A percentile compares a stretch with the other conserved stretches of the same genome.
phyloP scores from a whole-genome alignment of 2,113 vertebrate species.

The Aptenodytes forsteri region DNA sequence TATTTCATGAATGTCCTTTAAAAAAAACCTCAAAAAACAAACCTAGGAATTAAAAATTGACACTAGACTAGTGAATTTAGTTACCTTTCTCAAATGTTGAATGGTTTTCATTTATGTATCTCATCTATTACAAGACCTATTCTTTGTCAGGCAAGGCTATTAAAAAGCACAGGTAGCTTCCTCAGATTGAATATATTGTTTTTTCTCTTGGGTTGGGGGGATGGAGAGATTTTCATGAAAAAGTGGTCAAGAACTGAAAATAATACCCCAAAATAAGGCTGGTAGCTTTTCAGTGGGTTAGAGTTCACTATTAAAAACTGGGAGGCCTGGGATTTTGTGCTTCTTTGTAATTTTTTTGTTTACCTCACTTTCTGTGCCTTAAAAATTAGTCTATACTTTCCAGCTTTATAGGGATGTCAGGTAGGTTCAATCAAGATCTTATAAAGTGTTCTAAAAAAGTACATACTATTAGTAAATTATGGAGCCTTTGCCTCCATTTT shows the following conservation, averaged over 20 bases:
- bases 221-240: background rate
- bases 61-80: slow-evolving; percentile 18
- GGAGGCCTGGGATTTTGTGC: background rate
- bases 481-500: background rate
- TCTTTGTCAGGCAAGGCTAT: slow-evolving; percentile 10
- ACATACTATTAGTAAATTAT: background rate
- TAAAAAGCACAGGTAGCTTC: background rate
- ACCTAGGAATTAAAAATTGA: slow-evolving; percentile 51
- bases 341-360: background rate
- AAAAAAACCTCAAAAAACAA: background rate
- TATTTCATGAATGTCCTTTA: slow-evolving; percentile 69
- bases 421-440: background rate
- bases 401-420: background rate
- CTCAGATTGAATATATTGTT: background rate
- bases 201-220: background rate
- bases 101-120: slow-evolving; percentile 25
- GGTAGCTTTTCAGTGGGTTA: background rate
- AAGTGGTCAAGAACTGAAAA: background rate
- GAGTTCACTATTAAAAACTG: background rate
- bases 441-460: background rate
- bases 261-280: background rate
- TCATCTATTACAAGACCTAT: slow-evolving; percentile 3
- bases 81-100: slow-evolving; percentile 36
- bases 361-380: background rate
- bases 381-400: background rate